A percentile compares a stretch with the other conserved stretches of the same genome.
These are phyloP conservation scores for Lacanobia wlatinum DNA, from an alignment of 2,888 invertebrate genomes.

Conservation along the genomic window DNA sequence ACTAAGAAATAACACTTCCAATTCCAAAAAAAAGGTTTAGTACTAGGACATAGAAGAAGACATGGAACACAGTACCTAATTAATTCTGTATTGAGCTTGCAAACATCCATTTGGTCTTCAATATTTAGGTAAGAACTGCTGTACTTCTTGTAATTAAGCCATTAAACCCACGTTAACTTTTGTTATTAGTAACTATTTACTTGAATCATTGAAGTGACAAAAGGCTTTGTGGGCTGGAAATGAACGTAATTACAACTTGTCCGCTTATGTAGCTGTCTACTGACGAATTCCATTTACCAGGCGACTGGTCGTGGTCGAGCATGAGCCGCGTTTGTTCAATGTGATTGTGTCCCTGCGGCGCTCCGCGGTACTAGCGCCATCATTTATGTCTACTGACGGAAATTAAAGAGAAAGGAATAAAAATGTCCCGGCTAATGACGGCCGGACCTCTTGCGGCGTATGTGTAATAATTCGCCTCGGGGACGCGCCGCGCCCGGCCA, in stretches of 20 bases:
- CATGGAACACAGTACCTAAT: not conserved
- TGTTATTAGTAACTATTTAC: conserved; percentile 1
- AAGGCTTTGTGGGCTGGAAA: conserved; percentile 16
- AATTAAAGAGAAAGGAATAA: conserved; percentile 90
- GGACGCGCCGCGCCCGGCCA: conserved; percentile 76
- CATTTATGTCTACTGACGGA: conserved; percentile 88
- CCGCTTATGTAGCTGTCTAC: conserved; percentile 1
- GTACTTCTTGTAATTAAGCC: not conserved
- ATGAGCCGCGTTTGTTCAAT: conserved; percentile 52
- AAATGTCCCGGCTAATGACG: conserved; percentile 89
- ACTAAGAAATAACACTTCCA: not conserved
- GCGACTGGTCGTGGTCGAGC: conserved; percentile 25
- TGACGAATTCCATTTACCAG: conserved; percentile 49
- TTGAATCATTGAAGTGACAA: conserved; percentile 10
- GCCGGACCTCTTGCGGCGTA: conserved; percentile 87
- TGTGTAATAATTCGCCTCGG: conserved; percentile 89
- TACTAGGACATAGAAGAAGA: not conserved
- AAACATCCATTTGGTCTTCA: not conserved
- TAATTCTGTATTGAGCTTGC: no score
- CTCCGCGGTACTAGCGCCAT: conserved; percentile 84
- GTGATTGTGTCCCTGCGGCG: conserved; percentile 81
- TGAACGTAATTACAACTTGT: conserved; percentile 11
- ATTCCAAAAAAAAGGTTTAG: not conserved
- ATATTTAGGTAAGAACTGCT: not conserved
- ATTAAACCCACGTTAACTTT: not conserved